Percentiles rank a stretch among this genome's conserved stretches.
These are phyloP conservation scores for Polyommatus icarus DNA, from an alignment of 2,888 invertebrate species.

Conservation along the genomic window DNA sequence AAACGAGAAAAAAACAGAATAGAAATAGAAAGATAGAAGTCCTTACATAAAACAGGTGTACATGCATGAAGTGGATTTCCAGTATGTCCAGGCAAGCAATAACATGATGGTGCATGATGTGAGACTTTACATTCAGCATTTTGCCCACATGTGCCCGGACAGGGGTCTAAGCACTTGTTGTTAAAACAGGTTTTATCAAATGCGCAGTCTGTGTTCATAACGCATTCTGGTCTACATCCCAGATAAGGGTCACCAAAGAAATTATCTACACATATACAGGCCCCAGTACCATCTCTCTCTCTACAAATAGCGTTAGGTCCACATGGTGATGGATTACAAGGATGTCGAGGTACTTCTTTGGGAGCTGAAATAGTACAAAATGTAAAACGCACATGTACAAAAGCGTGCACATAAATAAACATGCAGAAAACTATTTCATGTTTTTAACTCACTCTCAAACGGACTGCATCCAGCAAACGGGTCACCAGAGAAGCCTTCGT, in stretches of 20 bases:
- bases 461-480: slow-evolving; percentile 87
- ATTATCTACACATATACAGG: slow-evolving; percentile 87
- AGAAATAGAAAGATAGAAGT: slow-evolving; percentile 62
- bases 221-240: slow-evolving; percentile 90
- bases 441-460: slow-evolving; percentile 74
- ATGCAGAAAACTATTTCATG: slow-evolving; percentile 32
- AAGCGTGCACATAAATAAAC: slow-evolving; percentile 38
- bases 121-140: slow-evolving; percentile 87
- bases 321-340: slow-evolving; percentile 89
- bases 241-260: slow-evolving; percentile 89
- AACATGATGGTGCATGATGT: slow-evolving; percentile 89
- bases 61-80: slow-evolving; percentile 87
- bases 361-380: slow-evolving; percentile 63
- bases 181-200: slow-evolving; percentile 86
- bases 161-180: slow-evolving; percentile 89
- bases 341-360: slow-evolving; percentile 83
- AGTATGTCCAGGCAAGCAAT: slow-evolving; percentile 85
- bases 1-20: slow-evolving; percentile 50
- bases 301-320: slow-evolving; percentile 89
- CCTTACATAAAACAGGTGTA: slow-evolving; percentile 82
- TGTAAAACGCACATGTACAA: slow-evolving; percentile 35
- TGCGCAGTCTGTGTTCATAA: slow-evolving; percentile 88
- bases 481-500: slow-evolving; percentile 88
- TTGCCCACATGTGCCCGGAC: slow-evolving; percentile 87
- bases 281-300: slow-evolving; percentile 86